Conservation (phyloP, 2,113 vertebrate species). For the Cettia cetti region DNA sequence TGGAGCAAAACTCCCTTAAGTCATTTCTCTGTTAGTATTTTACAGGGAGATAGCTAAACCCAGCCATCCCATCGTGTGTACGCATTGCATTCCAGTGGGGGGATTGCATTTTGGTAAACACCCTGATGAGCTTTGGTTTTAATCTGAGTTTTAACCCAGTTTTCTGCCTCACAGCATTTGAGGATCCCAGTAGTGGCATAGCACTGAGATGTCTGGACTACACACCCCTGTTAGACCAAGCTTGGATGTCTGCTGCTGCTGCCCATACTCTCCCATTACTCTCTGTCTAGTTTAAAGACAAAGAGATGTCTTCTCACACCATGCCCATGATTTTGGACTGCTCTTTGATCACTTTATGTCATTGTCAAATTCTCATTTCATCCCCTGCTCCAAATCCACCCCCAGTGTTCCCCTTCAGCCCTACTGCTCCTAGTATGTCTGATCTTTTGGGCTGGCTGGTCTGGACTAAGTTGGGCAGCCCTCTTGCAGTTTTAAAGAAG, state of each 20-base stretch:
- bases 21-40: not conserved
- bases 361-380: not conserved
- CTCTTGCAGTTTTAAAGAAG: not conserved
- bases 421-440: not conserved
- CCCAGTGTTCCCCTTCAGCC: not conserved
- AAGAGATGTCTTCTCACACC: not conserved
- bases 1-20: not conserved
- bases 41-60: not conserved
- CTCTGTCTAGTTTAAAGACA: not conserved
- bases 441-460: not conserved
- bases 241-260: not conserved
- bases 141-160: not conserved
- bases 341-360: not conserved
- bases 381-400: not conserved
- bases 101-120: not conserved
- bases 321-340: not conserved
- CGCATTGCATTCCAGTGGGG: not conserved
- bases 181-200: not conserved
- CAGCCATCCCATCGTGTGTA: not conserved
- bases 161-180: not conserved
- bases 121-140: not conserved
- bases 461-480: not conserved
- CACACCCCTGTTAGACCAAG: not conserved
- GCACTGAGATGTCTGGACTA: not conserved
- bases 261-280: not conserved